Evolutionary conservation across 2,113 vertebrate genomes (phyloP), one percentile per base, ranked within the genome.

Genomic region (Halichoerus grypus): DNA sequence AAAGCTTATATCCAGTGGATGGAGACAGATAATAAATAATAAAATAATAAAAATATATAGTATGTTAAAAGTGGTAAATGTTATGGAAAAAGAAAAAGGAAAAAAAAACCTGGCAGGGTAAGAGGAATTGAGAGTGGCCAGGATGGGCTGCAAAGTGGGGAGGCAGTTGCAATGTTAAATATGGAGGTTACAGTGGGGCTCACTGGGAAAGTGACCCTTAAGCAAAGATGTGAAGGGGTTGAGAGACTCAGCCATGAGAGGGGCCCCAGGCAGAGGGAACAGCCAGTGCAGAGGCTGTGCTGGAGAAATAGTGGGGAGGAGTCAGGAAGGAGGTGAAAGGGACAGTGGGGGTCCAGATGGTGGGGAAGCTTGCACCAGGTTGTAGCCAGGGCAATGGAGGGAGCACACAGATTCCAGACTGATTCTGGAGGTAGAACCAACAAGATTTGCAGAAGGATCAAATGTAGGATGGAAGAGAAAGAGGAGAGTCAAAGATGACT

Each of bases 261-360:
- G 39, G 19, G 39, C 55, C 81, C 42, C 12, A 39, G 26, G n/a
- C 26, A 21, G 49, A 82, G 74, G 72, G 57, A 9, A 8, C 31
- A 57, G 79, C 12, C 15, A 14, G 46, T 13, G 55, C 31, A 26
- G 49, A 72, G 69, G 15, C 11, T 0, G 3, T 22, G n/a, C 31
- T 36, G 33, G 36, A 24, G 46, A 39, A 49, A 36, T 1, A 59
- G 3, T 6, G 7, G 39, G 67, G 82, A 42, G 9, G 1, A 7
- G 39, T 13, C 36, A 14, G 10, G 59, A 36, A 74, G 57, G 26
- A 55, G 26, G 51, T 22, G 16, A 88, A 53, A 46, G 13, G n/a
- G 28, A 15, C 7, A 22, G 0, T 28, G 11, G 28, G 59, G n/a
- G 33, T 14, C 31, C 31, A 7, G 80, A 14, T 3, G 0, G 0